Base-by-base conservation (phyloP, 2,797 vertebrate genomes). In the Leptodactylus fallax region DNA sequence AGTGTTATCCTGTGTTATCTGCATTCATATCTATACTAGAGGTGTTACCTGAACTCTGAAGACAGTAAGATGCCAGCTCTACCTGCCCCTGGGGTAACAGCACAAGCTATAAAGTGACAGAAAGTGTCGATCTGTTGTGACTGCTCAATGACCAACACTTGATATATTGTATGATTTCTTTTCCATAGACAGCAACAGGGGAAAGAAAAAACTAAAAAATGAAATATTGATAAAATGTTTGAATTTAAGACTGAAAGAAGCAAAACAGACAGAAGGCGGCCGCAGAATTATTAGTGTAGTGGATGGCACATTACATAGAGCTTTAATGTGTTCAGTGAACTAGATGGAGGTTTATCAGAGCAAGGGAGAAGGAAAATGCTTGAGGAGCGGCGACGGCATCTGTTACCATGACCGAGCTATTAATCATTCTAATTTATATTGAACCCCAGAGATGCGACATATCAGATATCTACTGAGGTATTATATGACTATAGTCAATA, bases 371-470 rank as follows among this genome's bases (percentile, higher is more conserved):
- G 81, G 63, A 16, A 65, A 83, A 83, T 58, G 72, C 86, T 47
- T 0, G 11, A 83, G 86, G 80, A 83, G 80, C 19, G 13, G n/a
- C 27, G 27, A 12, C 14, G 74, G 81, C 81, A 87, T 87, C 87
- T 87, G 87, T 78, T 78, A 63, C 87, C 45, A 25, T 16, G 61
- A 77, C 87, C 77, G 7, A 83, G 58, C 71, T 55, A 87, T 87
- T 87, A 65, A 83, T 87, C 86, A 87, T 83, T 65, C 53, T 53
- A 23, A 51, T 63, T 82, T 79, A 72, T 78, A 78, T 60, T 79
- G 55, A 79, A 79, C 87, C 81, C 78, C 51, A 11, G 63, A 87
- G 78, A 65, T 51, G 55, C 21, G 11, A 53, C 72, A 51, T 51
- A 76, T n/a, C 47, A 23, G 10, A 53, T 76, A 76, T 51, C 71